Conservation (phyloP, 2,888 invertebrate species). For the Aspidiotus destructor region DNA sequence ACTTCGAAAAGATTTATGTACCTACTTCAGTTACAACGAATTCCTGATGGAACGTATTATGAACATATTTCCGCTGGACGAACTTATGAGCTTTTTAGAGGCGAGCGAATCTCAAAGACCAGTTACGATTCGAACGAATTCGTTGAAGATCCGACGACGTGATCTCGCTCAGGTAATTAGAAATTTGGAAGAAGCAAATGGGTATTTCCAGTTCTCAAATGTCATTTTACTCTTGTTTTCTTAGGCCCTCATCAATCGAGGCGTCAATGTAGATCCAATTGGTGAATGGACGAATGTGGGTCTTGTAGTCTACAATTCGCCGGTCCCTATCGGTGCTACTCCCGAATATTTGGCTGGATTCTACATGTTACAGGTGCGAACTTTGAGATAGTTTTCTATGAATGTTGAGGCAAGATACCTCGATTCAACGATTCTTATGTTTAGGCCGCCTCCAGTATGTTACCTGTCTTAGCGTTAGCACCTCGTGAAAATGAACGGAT, state of each 20-base stretch:
- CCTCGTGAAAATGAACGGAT: conserved; percentile 92
- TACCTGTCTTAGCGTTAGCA: conserved; percentile 96
- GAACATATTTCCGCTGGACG: conserved; percentile 75
- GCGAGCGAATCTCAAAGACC: conserved; percentile 92
- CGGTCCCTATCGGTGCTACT: conserved; percentile 94
- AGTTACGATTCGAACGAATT: conserved; percentile 90
- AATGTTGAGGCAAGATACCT: not conserved
- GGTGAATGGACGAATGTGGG: conserved; percentile 99
- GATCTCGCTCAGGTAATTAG: conserved; percentile 69
- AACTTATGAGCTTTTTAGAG: conserved; percentile 88
- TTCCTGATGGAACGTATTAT: conserved; percentile 87
- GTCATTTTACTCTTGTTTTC: not conserved
- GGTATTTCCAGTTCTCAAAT: not conserved
- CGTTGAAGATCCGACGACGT: conserved; percentile 79
- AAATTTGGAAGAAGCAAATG: not conserved
- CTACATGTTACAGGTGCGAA: conserved; percentile 69
- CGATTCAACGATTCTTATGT: not conserved
- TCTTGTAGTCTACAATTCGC: conserved; percentile 87
- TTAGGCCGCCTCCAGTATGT: conserved; percentile 81
- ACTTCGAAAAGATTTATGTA: conserved; percentile 73
- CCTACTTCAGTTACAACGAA: conserved; percentile 93
- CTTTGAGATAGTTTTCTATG: not conserved
- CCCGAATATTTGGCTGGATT: conserved; percentile 98
- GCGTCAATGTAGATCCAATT: conserved; percentile 95
- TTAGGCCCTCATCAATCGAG: conserved; percentile 83